phyloP scores from a whole-genome alignment of 2,888 invertebrate genomes.

The Lutraria lutraria region DNA sequence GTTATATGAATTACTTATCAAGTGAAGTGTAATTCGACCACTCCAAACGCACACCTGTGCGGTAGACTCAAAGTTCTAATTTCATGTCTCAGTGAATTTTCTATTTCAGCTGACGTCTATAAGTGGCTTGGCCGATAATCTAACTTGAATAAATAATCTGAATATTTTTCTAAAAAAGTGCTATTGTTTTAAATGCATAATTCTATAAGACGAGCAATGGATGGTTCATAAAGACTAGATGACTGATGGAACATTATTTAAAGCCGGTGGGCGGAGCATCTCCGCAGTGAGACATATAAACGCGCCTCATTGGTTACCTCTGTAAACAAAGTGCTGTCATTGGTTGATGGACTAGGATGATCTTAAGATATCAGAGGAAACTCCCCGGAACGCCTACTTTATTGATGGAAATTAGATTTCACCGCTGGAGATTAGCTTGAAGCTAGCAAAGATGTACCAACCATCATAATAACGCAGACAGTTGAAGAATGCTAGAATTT shows the following conservation, averaged over 20 bases:
- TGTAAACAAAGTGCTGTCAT: conserved; percentile 49
- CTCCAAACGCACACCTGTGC: conserved; percentile 61
- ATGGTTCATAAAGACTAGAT: conserved; percentile 18
- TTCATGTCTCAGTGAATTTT: conserved; percentile 59
- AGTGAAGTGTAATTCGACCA: conserved; percentile 51
- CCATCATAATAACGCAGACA: conserved; percentile 16
- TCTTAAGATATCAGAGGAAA: conserved; percentile 2
- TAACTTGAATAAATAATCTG: conserved; percentile 53
- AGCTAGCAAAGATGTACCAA: conserved; percentile 31
- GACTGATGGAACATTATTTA: conserved; percentile 4
- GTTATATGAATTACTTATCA: conserved; percentile 70
- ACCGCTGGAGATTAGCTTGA: conserved; percentile 39
- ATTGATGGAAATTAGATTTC: conserved; percentile 47
- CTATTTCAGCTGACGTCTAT: conserved; percentile 41
- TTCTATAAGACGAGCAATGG: conserved; percentile 27
- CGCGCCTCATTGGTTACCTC: conserved; percentile 50
- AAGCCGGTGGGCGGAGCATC: conserved; percentile 52
- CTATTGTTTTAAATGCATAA: conserved; percentile 52
- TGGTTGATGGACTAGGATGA: conserved; percentile 36
- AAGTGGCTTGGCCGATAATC: conserved; percentile 47
- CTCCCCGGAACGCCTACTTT: conserved; percentile 40
- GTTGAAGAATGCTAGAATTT: conserved; percentile 26
- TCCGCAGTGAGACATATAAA: conserved; percentile 33
- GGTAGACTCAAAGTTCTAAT: conserved; percentile 52
- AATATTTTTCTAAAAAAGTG: conserved; percentile 41